Conservation (phyloP, 2,113 vertebrate species). For the Paratilapia polleni region DNA sequence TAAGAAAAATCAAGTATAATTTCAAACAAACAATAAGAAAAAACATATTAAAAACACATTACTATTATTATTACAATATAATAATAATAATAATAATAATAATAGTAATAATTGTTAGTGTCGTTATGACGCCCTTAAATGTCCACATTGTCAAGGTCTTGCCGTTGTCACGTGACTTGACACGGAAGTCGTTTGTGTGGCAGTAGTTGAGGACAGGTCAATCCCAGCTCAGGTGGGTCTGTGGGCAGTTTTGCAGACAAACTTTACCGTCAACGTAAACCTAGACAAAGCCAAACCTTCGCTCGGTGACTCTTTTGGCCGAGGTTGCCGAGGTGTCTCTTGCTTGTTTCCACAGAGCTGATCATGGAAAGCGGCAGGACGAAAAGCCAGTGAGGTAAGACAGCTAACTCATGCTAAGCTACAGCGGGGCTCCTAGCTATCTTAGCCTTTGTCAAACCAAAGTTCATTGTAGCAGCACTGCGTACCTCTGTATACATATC, state of each 20-base stretch:
- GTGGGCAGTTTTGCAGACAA: neutral
- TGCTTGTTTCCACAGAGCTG: no score
- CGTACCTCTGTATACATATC: neutral
- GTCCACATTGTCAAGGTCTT: neutral
- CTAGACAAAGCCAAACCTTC: fast-evolving
- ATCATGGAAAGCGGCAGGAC: neutral
- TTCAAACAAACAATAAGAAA: no score
- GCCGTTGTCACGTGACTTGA: constrained; percentile 39
- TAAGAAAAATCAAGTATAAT: no score
- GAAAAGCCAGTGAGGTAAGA: constrained; percentile 1
- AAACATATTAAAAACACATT: no score
- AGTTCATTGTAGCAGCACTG: neutral
- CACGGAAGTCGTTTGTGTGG: constrained; percentile 46
- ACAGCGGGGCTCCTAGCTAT: neutral
- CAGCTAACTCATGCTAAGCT: constrained; percentile 11
- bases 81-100: no score
- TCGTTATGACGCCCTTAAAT: no score
- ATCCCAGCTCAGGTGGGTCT: neutral
- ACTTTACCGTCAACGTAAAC: neutral
- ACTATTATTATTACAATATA: no score
- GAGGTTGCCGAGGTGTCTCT: neutral
- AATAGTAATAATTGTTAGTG: no score
- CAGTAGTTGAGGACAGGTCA: neutral
- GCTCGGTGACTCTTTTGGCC: neutral
- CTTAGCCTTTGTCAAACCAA: neutral